Conservation (phyloP, 2,888 invertebrate species). For the Emmelina monodactyla region DNA sequence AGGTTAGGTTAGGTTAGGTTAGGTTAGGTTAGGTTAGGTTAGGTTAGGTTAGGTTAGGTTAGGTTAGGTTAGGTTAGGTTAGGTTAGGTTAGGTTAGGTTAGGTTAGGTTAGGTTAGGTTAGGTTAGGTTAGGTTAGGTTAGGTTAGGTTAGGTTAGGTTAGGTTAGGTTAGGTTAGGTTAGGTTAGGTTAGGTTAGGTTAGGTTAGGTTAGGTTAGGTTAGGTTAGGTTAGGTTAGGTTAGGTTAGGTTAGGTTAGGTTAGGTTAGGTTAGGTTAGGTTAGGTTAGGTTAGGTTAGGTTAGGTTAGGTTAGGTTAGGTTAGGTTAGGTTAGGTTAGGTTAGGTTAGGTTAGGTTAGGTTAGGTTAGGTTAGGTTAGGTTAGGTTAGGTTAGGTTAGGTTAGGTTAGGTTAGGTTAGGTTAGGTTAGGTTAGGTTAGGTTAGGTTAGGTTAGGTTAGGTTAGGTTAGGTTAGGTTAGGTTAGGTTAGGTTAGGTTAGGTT, state of each 20-base stretch:
- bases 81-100: constrained; percentile 14
- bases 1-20: constrained; percentile 1
- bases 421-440: constrained; percentile 8
- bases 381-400: constrained; percentile 10
- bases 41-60: constrained; percentile 9
- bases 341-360: constrained; percentile 11
- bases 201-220: constrained; percentile 16
- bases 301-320: no score
- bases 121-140: constrained; percentile 14
- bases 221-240: constrained; percentile 15
- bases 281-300: no score
- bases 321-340: no score
- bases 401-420: constrained; percentile 11
- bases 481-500: no score
- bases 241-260: no score
- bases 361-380: constrained; percentile 12
- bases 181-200: constrained; percentile 14
- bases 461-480: constrained; percentile 12
- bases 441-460: constrained; percentile 10
- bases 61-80: constrained; percentile 16
- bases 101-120: constrained; percentile 15
- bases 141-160: constrained; percentile 11
- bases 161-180: constrained; percentile 12
- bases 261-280: no score
- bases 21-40: background rate